Base-by-base conservation (phyloP, 2,113 vertebrate species). In the Parus major region DNA sequence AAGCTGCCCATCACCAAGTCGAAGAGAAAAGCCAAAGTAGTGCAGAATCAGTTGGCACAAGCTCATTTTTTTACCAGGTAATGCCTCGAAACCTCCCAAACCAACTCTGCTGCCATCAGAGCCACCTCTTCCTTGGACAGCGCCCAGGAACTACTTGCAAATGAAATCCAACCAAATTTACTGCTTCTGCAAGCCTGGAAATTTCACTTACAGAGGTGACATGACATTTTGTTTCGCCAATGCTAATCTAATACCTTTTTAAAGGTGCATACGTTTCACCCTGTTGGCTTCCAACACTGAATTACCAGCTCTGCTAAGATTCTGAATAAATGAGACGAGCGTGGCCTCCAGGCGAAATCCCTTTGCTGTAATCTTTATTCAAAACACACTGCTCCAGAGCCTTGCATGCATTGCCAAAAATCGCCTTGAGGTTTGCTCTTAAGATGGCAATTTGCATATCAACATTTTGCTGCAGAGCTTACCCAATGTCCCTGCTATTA, bases 381-480 rank as follows among this genome's bases (percentile, higher is more conserved):
- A 57, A 90, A 96, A 90, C 91, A 92, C 80, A 72, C 33, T 0
- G n/a, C 92, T 83, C 33, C 1, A 0, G 71, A 96, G 89, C 69
- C 64, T 82, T 39, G 72, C 8, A 27, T 20, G 60, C 77, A 12
- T 50, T 84, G 91, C 86, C 96, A 95, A 93, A 86, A 92, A 86
- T 85, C 39, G 25, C 93, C 82, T 52, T 76, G 86, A 94, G 93
- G 80, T 95, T 90, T 50, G 84, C 90, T 95, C 91, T 90, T 65
- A 82, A 93, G 90, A 88, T 17, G 80, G 70, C 64, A 92, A 95
- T 97, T 92, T 96, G 69, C 92, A 97, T 90, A 73, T 86, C 87
- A 92, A 68, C 82, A 59, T 91, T 88, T 91, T 47, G 49, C 93
- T 94, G 78, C 56, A 78, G 57, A 94, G 91, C 86, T 90, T 87